phyloP scores from a whole-genome alignment of 2,113 vertebrate genomes.

The Hypocryptadius cinnamomeus region DNA sequence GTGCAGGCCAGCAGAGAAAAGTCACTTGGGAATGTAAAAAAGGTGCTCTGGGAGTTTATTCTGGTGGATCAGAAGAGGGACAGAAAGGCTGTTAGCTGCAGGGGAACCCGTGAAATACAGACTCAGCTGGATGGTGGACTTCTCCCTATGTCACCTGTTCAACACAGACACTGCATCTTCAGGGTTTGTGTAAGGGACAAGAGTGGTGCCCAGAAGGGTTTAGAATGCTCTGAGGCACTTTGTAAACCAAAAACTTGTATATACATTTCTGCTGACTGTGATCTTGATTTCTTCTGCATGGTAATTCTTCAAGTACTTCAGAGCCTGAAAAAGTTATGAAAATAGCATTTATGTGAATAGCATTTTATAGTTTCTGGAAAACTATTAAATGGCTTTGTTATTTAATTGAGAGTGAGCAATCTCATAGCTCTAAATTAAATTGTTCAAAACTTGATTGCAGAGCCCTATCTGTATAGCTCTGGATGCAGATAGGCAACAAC shows the following conservation, averaged over 20 bases:
- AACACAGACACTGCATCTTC: rapidly evolving
- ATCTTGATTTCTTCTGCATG: not conserved
- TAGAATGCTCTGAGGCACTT: rapidly evolving
- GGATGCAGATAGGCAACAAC: not conserved
- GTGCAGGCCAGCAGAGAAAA: not conserved
- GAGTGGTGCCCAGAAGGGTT: not conserved
- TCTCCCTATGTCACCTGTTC: not conserved
- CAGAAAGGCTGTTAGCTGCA: not conserved
- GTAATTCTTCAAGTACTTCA: not conserved
- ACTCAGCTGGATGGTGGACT: not conserved
- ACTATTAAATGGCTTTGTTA: not conserved
- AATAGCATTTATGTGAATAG: not conserved
- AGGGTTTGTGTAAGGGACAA: not conserved
- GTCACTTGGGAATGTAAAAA: rapidly evolving
- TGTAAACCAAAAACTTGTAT: not conserved
- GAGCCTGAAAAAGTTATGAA: not conserved
- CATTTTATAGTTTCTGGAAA: not conserved
- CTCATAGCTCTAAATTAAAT: not conserved
- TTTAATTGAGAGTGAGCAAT: not conserved
- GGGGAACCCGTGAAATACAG: not conserved
- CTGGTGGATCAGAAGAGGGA: not conserved
- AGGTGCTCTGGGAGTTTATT: not conserved
- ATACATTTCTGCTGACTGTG: not conserved
- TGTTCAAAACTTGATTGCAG: not conserved
- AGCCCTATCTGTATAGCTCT: not conserved